Conservation (phyloP, 30 jellyfish, hydroid and myxozoan species). For the Morbakka virulenta region DNA sequence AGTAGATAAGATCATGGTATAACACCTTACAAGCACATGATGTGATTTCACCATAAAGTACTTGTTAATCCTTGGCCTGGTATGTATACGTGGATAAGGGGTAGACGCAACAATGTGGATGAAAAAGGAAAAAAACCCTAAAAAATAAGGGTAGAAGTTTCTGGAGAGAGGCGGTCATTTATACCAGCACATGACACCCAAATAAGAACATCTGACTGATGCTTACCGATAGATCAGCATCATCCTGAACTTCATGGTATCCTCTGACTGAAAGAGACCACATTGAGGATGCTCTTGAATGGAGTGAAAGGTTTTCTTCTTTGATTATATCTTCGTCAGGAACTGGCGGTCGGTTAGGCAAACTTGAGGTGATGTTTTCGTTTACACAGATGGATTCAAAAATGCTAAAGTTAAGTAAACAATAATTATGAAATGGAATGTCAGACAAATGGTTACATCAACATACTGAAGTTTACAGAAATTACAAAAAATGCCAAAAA, state of each 20-base stretch:
- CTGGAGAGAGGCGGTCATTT: too few species aligned
- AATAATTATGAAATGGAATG: too few species aligned
- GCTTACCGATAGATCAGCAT: slow-evolving; percentile 30
- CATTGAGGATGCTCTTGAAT: slow-evolving; percentile 67
- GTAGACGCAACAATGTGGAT: too few species aligned
- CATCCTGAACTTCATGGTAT: slow-evolving; percentile 45
- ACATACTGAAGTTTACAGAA: slow-evolving; percentile 36
- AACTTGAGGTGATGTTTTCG: not conserved
- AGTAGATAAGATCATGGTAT: too few species aligned
- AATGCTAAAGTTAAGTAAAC: too few species aligned
- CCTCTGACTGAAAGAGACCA: slow-evolving; percentile 60
- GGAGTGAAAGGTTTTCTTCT: slow-evolving; percentile 56
- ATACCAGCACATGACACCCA: slow-evolving; percentile 37
- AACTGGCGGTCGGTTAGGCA: not conserved
- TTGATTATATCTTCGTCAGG: slow-evolving; percentile 43
- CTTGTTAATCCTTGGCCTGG: too few species aligned
- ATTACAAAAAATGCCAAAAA: not conserved
- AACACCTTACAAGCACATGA: too few species aligned
- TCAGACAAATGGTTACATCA: too few species aligned
- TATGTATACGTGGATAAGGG: too few species aligned
- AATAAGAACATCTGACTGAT: not conserved
- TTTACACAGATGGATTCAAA: not conserved
- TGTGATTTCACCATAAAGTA: too few species aligned
- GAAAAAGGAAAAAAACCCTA: too few species aligned
- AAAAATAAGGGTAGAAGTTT: too few species aligned